These are phyloP conservation scores for Gymnarchus niloticus DNA, from an alignment of 2,113 vertebrate genomes.

Conservation along the genomic window DNA sequence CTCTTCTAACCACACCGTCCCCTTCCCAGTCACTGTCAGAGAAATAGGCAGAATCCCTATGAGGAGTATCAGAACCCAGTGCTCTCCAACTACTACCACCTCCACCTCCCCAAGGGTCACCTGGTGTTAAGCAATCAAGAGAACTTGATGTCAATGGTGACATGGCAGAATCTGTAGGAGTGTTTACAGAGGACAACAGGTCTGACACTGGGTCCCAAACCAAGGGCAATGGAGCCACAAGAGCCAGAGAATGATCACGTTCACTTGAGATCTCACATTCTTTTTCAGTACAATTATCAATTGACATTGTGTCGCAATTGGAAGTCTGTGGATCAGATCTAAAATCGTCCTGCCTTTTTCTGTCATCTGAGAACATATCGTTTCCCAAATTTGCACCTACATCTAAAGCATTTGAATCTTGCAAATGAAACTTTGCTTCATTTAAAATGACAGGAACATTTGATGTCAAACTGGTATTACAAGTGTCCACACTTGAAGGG, in stretches of 20 bases:
- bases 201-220: slow-evolving; percentile 44
- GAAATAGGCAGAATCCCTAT: slow-evolving; percentile 78
- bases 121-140: slow-evolving; percentile 64
- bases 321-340: background rate
- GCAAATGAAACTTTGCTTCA: slow-evolving; percentile 2
- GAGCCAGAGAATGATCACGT: slow-evolving; percentile 14
- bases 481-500: background rate
- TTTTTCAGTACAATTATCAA: background rate
- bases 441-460: slow-evolving; percentile 28
- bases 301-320: background rate
- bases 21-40: slow-evolving; percentile 72
- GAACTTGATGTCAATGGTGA: slow-evolving; percentile 66
- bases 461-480: slow-evolving; percentile 10
- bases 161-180: slow-evolving; percentile 68
- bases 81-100: slow-evolving; percentile 65
- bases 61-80: slow-evolving; percentile 65
- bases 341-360: background rate
- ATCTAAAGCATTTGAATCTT: slow-evolving; percentile 7
- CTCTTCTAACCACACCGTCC: slow-evolving; percentile 57
- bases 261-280: slow-evolving; percentile 17
- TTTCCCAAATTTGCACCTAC: background rate
- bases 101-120: slow-evolving; percentile 61
- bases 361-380: slow-evolving; percentile 7
- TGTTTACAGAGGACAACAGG: slow-evolving; percentile 49
- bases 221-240: slow-evolving; percentile 25